Base-by-base conservation (phyloP, 92 coral and sea anemone genomes). In the Montipora capitata region DNA sequence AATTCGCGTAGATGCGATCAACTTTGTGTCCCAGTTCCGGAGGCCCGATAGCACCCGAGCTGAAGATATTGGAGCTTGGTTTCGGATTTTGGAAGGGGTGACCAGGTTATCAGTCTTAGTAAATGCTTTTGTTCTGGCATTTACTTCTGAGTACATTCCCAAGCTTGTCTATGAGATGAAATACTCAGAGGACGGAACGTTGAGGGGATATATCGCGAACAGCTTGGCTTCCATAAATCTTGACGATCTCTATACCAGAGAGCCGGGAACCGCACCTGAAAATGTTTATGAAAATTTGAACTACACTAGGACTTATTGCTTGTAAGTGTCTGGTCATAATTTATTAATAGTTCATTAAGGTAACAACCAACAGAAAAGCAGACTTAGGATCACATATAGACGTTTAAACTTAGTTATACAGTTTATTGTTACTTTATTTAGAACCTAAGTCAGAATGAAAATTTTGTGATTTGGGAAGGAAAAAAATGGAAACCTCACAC, bases 1-100 rank as follows among this genome's bases (percentile, higher is more conserved):
- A 79, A 88, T 97, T 38, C 95, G 99, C n/a, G 99, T 97, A 10
- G 99, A 97, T 78, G 99, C 99, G 45, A 93, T 97, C 89, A 97
- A 97, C 95, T 97, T 97, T 79, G 98, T 97, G 56, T 85, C 90
- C n/a, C 98, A 97, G 90, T 94, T 91, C 77, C 85, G 99, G 8
- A 95, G 99, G n/a, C 98, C 98, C 17, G 95, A 93, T 79, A 89
- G 96, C 15, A 84, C 89, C 12, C 92, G 95, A 41, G 98, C 99
- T 13, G 98, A 97, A 64, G 99, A 95, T 72, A 95, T 95, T 8
- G 98, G 98, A 15, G 98, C 98, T 16, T 95, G 98, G 98, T 91
- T 77, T 59, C 91, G 90, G 12, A 93, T 95, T 81, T 80, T 95
- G 6, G 91, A 91, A 35, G 94, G 86, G 65, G 85, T 95, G 18